Evolutionary conservation across 37 sponge, comb jelly and placozoan genomes (phyloP).

Genomic region (Agelas oroides): DNA sequence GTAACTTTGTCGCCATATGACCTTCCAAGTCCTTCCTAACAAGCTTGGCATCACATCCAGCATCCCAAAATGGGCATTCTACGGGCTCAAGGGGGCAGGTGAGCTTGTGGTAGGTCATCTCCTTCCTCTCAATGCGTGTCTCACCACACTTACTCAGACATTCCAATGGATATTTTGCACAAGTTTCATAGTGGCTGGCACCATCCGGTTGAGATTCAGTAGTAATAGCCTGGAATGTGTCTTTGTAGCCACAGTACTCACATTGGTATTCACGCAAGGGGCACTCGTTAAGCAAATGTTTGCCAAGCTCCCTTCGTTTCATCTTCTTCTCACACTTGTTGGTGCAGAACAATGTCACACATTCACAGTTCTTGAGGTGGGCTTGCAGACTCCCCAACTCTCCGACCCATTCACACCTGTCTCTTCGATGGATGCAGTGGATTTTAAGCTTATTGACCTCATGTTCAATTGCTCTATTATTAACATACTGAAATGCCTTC

Average conservation of each 20-base stretch:
- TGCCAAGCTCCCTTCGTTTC: not conserved
- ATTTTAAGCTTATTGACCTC: no score
- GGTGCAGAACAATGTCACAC: not conserved
- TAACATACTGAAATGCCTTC: no score
- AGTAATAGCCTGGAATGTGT: not conserved
- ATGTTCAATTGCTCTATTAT: no score
- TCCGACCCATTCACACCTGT: no score
- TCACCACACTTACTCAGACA: conserved; percentile 47
- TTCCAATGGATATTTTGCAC: conserved; percentile 31
- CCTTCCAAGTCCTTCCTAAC: not conserved
- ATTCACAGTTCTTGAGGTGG: no score
- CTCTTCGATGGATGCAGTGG: no score
- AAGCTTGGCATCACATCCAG: conserved; percentile 41
- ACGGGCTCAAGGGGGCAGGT: conserved; percentile 28
- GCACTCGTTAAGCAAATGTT: not conserved
- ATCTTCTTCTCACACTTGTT: conserved; percentile 1
- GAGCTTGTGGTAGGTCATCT: conserved; percentile 18
- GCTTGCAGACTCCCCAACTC: no score
- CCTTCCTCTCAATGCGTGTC: not conserved
- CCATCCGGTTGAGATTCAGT: no score
- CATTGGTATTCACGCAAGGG: not conserved
- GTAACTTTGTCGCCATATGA: not conserved
- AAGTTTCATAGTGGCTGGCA: conserved; percentile 7
- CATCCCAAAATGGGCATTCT: conserved; percentile 17
- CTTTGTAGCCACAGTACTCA: not conserved